A percentile compares a stretch with the other conserved stretches of the same genome.
phyloP scores from a whole-genome alignment of 2,888 invertebrate genomes.

The Mystacides longicornis region DNA sequence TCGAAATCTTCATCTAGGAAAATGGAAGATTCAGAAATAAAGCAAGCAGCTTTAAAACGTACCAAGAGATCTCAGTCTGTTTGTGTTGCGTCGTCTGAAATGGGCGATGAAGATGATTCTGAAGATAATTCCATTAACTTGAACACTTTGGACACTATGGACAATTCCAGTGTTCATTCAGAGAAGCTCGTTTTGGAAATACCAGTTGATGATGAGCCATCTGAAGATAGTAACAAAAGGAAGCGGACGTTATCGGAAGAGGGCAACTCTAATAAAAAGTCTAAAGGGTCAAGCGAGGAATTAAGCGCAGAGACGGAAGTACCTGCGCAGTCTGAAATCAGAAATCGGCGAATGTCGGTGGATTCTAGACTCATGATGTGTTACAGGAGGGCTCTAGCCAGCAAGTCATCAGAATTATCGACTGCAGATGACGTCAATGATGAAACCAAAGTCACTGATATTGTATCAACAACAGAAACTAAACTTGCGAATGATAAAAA shows the following conservation, averaged over 20 bases:
- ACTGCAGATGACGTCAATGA: too few species aligned
- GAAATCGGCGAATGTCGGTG: slow-evolving; percentile 15
- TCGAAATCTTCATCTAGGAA: background rate
- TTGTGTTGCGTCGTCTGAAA: background rate
- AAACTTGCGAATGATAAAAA: too few species aligned
- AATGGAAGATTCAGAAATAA: background rate
- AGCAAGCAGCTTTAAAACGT: background rate
- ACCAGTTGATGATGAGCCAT: background rate
- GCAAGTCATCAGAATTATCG: slow-evolving; percentile 1
- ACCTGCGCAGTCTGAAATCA: slow-evolving; percentile 7
- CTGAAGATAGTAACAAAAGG: background rate
- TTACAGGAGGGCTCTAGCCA: slow-evolving; percentile 34
- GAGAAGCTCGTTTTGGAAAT: background rate
- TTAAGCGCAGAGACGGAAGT: background rate
- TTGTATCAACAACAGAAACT: too few species aligned
- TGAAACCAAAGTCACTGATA: too few species aligned
- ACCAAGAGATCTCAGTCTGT: background rate
- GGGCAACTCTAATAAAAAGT: background rate
- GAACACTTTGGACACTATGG: background rate
- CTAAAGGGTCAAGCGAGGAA: background rate
- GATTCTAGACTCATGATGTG: slow-evolving; percentile 32
- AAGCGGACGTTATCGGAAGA: slow-evolving; percentile 12
- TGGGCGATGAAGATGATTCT: background rate
- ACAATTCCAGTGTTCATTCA: background rate
- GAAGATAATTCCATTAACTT: too few species aligned